phyloP scores from a whole-genome alignment of 2,113 vertebrate species.

The Orientallactaga bullata region DNA sequence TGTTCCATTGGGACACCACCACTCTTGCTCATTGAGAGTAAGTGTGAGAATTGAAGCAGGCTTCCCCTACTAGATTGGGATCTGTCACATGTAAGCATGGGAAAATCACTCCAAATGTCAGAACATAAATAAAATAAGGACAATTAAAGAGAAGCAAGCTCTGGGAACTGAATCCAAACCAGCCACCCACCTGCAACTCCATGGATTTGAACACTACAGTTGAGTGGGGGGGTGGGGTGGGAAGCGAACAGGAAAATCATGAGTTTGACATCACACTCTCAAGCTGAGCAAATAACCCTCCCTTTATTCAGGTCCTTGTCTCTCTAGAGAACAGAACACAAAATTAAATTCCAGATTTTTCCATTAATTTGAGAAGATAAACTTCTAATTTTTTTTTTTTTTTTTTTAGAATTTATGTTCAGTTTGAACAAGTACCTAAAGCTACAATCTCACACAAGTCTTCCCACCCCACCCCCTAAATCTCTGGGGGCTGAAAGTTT shows the following conservation, averaged over 20 bases:
- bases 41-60: conserved; percentile 24
- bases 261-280: conserved; percentile 53
- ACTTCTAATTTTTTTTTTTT: conserved; percentile 32
- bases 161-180: conserved; percentile 72
- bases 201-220: neutral
- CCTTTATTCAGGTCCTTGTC: neutral
- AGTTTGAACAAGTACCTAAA: conserved; percentile 66
- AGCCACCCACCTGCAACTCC: conserved; percentile 71
- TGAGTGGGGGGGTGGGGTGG: neutral
- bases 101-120: conserved; percentile 74
- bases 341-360: conserved; percentile 66
- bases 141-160: conserved; percentile 49
- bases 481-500: conserved; percentile 28
- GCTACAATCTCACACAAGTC: neutral
- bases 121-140: conserved; percentile 76
- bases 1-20: neutral
- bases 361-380: conserved; percentile 64
- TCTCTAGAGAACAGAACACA: conserved; percentile 57
- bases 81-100: conserved; percentile 17
- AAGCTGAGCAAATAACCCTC: conserved; percentile 66
- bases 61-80: neutral
- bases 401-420: conserved; percentile 53
- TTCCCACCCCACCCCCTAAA: neutral
- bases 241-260: neutral
- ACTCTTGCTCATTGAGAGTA: conserved; percentile 53